These are phyloP conservation scores for Netelia virgata DNA, from an alignment of 2,888 invertebrate species.

Conservation along the genomic window DNA sequence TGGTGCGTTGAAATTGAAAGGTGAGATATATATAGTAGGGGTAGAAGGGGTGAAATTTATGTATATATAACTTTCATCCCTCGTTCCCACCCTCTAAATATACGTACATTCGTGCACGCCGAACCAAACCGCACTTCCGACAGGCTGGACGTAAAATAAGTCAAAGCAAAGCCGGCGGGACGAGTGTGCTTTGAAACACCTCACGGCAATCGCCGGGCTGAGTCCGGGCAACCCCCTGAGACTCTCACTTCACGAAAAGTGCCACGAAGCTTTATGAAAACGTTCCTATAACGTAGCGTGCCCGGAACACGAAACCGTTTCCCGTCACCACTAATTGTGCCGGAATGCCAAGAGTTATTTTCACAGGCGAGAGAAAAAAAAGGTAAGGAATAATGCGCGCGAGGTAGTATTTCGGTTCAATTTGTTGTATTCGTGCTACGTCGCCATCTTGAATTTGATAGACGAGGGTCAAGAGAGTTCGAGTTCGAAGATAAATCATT, in stretches of 20 bases:
- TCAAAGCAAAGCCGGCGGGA: neutral
- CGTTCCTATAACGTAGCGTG: slow-evolving; percentile 75
- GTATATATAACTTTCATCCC: neutral
- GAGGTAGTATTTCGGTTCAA: neutral
- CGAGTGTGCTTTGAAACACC: slow-evolving; percentile 22
- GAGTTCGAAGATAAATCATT: too few species aligned
- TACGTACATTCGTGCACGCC: neutral
- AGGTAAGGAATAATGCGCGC: neutral
- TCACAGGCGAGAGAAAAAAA: slow-evolving; percentile 17
- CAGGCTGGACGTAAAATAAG: neutral
- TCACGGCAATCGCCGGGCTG: slow-evolving; percentile 34
- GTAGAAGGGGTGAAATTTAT: slow-evolving; percentile 29
- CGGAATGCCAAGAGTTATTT: slow-evolving; percentile 76
- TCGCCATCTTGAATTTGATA: too few species aligned
- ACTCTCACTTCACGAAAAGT: slow-evolving; percentile 62
- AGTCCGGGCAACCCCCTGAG: slow-evolving; percentile 40
- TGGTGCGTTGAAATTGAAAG: neutral
- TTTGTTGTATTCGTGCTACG: too few species aligned
- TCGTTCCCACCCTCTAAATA: neutral
- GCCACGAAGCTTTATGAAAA: slow-evolving; percentile 78
- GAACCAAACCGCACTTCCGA: slow-evolving; percentile 55
- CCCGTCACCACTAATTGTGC: slow-evolving; percentile 79
- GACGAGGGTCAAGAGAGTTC: too few species aligned
- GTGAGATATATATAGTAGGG: too few species aligned
- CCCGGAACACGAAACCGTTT: slow-evolving; percentile 73